Evolutionary conservation across 2,888 invertebrate species (phyloP).

Genomic region (Erebia ligea): DNA sequence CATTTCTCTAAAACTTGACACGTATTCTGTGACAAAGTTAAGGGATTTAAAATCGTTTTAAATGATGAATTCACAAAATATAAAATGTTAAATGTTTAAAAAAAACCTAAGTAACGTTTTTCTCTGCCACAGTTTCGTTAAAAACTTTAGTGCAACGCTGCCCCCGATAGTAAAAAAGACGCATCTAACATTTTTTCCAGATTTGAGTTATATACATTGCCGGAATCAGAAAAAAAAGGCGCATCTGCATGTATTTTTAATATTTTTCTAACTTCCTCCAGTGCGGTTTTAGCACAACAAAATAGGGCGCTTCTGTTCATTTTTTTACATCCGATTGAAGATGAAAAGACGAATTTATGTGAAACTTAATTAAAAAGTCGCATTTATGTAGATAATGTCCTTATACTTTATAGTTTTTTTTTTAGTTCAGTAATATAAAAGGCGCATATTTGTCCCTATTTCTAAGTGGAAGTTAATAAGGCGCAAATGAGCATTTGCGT

Average conservation of each 20-base stretch:
- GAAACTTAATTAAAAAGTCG: constrained; percentile 5
- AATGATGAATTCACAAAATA: no score
- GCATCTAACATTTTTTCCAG: constrained; percentile 5
- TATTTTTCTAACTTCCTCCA: constrained; percentile 5
- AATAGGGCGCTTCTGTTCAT: constrained; percentile 3
- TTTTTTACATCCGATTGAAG: constrained; percentile 3
- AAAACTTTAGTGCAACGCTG: neutral
- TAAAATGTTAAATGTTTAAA: no score
- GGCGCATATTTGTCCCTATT: constrained; percentile 5
- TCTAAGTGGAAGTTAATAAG: constrained; percentile 5
- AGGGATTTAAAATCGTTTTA: no score
- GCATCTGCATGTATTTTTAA: constrained; percentile 5
- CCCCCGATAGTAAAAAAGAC: neutral
- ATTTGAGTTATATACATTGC: constrained; percentile 6
- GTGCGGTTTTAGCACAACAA: constrained; percentile 3
- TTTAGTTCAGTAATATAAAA: constrained; percentile 5
- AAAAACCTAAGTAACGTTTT: no score
- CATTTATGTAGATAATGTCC: constrained; percentile 6
- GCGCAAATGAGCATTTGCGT: constrained; percentile 4
- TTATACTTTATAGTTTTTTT: constrained; percentile 1
- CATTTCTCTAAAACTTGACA: no score
- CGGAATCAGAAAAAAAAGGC: constrained; percentile 6
- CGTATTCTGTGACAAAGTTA: no score
- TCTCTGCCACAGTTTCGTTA: no score
- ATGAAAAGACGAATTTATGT: constrained; percentile 2